Base-by-base conservation (phyloP, 2,888 invertebrate genomes). In the Orthonevra nobilis region DNA sequence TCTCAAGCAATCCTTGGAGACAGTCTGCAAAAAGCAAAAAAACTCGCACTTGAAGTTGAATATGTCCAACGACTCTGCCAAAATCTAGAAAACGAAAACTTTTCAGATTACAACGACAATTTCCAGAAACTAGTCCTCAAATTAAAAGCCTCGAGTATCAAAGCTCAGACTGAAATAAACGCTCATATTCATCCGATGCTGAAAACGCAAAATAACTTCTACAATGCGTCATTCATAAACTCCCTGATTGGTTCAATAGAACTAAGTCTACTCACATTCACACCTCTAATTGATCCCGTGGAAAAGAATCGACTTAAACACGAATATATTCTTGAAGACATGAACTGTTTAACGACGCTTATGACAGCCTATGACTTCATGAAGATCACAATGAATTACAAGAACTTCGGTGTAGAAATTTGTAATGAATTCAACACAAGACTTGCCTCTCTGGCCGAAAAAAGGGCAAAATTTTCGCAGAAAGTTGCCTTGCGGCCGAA, bases 281-380 rank as follows among this genome's bases (percentile, higher is more conserved):
- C 94, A 7, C 93, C 93, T 12, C 87, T 92, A 0, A 93, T 97
- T 3, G 98, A 98, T 90, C 96, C 97, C 0, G 92, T 95, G 0
- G 92, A 94, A 68, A 96, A 96, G 87, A 92, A 93, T 81, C 90
- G 92, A 0, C 87, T 96, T 0, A 95, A 95, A 88, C 90, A 93
- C 6, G 87, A 91, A 40, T 94, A 96, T 82, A 89, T 92, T 9
- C 87, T 90, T 17, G 92, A 95, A 83, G 94, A 96, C 86, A 91
- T 95, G 1, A 86, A 87, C 14, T 91, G 92, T 83, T 90, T 93
- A 28, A 89, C 90, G 7, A 89, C 89, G 6, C 86, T 93, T 44
- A 88, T 91, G 5, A 89, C 90, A 6, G 89, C 91, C 12, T 93
- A 93, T 81, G 90, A 91, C 70, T 87, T 88, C 23, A 86, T 87